Evolutionary conservation across 2,888 invertebrate genomes (phyloP).

Genomic region (Drosophila ezoana): DNA sequence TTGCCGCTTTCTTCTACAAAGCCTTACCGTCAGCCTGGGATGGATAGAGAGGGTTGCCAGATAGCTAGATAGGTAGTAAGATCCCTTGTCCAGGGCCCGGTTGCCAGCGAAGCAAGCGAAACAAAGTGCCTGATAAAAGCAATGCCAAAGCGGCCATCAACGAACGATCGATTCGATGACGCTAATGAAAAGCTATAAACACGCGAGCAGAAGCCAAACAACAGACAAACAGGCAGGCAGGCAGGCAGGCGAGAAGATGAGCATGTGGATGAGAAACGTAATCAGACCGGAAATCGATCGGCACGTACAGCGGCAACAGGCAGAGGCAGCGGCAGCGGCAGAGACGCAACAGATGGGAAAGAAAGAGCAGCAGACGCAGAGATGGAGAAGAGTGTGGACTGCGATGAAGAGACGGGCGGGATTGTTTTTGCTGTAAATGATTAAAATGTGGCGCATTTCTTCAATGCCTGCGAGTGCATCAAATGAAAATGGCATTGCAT

Average conservation of each 20-base stretch:
- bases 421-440: conserved; percentile 34
- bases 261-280: conserved; percentile 73
- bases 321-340: conserved; percentile 19
- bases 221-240: conserved; percentile 39
- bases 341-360: conserved; percentile 42
- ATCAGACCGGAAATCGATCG: conserved; percentile 83
- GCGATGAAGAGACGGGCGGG: neutral
- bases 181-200: conserved; percentile 65
- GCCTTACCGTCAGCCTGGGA: neutral
- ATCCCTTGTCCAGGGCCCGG: neutral
- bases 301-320: conserved; percentile 69
- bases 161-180: conserved; percentile 40
- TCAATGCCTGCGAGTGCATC: conserved; percentile 11
- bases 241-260: conserved; percentile 43
- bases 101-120: neutral
- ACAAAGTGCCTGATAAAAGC: conserved; percentile 24
- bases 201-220: conserved; percentile 69
- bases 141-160: conserved; percentile 31
- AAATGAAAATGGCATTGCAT: conserved; percentile 37
- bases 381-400: neutral
- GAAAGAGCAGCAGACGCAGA: conserved; percentile 5
- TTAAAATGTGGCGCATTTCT: conserved; percentile 41
- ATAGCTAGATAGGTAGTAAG: neutral
- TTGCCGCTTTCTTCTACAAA: too few species aligned
- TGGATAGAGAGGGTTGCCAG: neutral